Evolutionary conservation across 2,797 vertebrate genomes (phyloP).

Genomic region (Enteromius anoplus): DNA sequence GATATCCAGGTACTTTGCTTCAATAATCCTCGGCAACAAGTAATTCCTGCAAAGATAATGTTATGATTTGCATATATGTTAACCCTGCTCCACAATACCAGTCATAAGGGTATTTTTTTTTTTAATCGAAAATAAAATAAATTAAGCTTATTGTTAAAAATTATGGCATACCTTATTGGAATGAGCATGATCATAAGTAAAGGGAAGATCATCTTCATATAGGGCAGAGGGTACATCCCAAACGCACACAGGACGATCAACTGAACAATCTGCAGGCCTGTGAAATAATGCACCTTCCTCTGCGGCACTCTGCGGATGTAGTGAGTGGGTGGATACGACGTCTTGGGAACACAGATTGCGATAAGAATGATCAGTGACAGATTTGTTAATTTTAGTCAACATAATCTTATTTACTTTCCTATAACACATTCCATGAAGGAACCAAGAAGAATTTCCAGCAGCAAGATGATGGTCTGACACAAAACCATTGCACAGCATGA

Average conservation of each 20-base stretch:
- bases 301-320: slow-evolving; percentile 92
- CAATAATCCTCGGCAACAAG: slow-evolving; percentile 87
- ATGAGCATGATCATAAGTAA: slow-evolving; percentile 94
- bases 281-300: slow-evolving; percentile 95
- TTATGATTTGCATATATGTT: not conserved
- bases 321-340: slow-evolving; percentile 91
- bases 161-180: slow-evolving; percentile 82
- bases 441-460: not conserved
- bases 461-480: not conserved
- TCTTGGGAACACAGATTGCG: slow-evolving; percentile 70
- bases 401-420: not conserved
- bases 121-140: no score
- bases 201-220: slow-evolving; percentile 98
- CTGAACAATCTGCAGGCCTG: slow-evolving; percentile 88
- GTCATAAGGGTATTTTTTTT: no score
- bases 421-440: not conserved
- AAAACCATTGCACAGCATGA: no score
- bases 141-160: not conserved
- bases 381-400: not conserved
- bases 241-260: slow-evolving; percentile 89
- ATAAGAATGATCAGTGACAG: slow-evolving; percentile 13
- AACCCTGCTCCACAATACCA: no score
- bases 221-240: slow-evolving; percentile 91
- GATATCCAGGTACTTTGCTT: slow-evolving; percentile 90
- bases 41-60: slow-evolving; percentile 77